Percentiles rank a stretch among this genome's conserved stretches.
These are phyloP conservation scores for Apis laboriosa DNA, from an alignment of 1,140 invertebrate species.

Conservation along the genomic window DNA sequence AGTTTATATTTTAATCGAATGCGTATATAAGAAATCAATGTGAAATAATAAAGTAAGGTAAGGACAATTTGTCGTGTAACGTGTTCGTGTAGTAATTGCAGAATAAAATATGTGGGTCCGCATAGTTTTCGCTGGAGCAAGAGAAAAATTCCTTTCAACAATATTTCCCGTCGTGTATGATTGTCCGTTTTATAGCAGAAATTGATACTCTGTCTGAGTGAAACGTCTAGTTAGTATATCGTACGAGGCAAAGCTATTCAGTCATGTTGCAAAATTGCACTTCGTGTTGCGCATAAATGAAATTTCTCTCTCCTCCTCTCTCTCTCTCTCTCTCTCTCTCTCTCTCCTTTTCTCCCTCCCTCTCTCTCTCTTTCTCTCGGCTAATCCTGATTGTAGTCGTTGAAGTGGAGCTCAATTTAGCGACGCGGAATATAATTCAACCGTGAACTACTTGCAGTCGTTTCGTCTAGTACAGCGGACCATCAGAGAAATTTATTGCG, in stretches of 20 bases:
- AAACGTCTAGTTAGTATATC: not conserved
- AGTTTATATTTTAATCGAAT: too few species aligned
- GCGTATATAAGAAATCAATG: too few species aligned
- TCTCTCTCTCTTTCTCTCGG: not conserved
- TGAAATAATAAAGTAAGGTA: too few species aligned
- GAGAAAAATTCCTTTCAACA: not conserved
- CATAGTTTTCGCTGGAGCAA: not conserved
- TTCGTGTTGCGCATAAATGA: constrained; percentile 1
- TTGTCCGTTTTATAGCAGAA: not conserved
- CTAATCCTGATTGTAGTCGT: constrained; percentile 5
- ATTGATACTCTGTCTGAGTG: constrained; percentile 12
- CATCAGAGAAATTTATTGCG: not conserved
- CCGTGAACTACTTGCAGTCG: not conserved
- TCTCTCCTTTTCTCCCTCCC: not conserved
- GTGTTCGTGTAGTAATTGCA: too few species aligned
- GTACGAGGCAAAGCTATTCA: not conserved
- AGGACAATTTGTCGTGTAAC: too few species aligned
- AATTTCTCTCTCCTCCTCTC: not conserved
- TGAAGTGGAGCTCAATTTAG: constrained; percentile 3
- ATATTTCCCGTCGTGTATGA: not conserved
- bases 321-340: not conserved
- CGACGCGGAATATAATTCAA: not conserved
- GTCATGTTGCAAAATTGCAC: constrained; percentile 8
- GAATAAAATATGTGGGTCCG: not conserved
- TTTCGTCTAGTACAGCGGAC: not conserved